Evolutionary conservation across 1,140 invertebrate species (phyloP).

Genomic region (Penaeus indicus): DNA sequence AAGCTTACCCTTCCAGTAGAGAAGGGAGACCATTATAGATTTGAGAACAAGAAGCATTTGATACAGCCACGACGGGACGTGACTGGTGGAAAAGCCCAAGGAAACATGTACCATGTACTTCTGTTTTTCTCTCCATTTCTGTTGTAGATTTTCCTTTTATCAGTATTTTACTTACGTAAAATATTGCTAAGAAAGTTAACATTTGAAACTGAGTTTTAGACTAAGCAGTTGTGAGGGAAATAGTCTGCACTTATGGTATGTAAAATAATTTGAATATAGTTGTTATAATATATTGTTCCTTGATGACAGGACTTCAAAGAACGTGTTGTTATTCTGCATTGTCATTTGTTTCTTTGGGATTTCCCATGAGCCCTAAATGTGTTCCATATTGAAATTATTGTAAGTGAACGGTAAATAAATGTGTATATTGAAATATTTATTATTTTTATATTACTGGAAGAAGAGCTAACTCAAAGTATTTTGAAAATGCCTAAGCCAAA

Average conservation of each 20-base stretch:
- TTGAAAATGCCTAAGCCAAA: not conserved
- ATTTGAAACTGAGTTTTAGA: no score
- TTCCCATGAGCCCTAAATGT: slow-evolving; percentile 41
- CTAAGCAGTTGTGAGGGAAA: no score
- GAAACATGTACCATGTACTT: slow-evolving; percentile 17
- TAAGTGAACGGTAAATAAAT: slow-evolving; percentile 59
- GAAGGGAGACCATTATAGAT: no score
- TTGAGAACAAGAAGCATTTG: no score
- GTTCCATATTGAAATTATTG: slow-evolving; percentile 59
- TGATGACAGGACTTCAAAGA: no score
- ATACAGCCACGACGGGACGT: no score
- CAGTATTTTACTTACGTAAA: not conserved
- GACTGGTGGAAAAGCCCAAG: slow-evolving; percentile 32
- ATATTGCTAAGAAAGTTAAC: no score
- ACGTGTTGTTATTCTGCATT: no score
- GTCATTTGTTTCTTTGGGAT: slow-evolving; percentile 40
- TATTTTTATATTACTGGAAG: not conserved
- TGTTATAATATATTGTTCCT: no score
- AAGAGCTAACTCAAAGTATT: not conserved
- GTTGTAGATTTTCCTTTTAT: not conserved
- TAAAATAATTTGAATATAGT: no score
- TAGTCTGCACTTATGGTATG: no score
- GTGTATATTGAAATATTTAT: slow-evolving; percentile 51
- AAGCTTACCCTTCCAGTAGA: no score
- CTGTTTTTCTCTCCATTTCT: not conserved